phyloP scores from a whole-genome alignment of 64 coral and sea anemone genomes.

The Actinia tenebrosa region DNA sequence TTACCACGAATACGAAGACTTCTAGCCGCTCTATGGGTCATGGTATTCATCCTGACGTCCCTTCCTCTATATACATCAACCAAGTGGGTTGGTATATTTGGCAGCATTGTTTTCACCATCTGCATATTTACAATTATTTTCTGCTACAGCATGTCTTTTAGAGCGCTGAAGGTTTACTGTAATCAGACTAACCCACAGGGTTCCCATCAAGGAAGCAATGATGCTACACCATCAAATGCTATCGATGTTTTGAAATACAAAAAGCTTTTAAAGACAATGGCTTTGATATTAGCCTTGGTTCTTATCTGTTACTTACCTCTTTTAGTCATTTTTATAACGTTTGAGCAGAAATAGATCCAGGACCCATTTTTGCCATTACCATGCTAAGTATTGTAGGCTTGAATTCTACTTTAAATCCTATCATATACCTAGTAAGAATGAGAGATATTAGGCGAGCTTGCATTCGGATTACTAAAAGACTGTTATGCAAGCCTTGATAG shows the following conservation, averaged over 20 bases:
- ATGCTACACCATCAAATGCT: not conserved
- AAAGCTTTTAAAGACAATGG: constrained; percentile 17
- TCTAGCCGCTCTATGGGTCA: not conserved
- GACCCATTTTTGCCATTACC: too few relatives aligned
- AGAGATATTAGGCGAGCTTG: not conserved
- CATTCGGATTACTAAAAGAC: too few relatives aligned
- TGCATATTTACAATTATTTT: not conserved
- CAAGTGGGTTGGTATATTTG: too few relatives aligned
- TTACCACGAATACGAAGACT: not conserved
- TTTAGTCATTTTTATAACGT: too few relatives aligned
- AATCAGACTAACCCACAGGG: not conserved
- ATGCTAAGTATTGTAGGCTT: not conserved
- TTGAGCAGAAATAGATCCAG: too few relatives aligned
- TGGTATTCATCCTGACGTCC: not conserved
- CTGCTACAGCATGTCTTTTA: not conserved
- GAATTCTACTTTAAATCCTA: not conserved
- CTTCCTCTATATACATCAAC: not conserved
- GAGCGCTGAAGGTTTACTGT: not conserved
- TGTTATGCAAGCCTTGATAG: too few relatives aligned
- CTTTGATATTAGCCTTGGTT: not conserved
- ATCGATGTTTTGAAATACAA: not conserved
- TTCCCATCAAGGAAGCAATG: not conserved
- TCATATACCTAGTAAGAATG: not conserved
- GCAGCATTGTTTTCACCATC: too few relatives aligned
- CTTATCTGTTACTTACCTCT: too few relatives aligned